Base-by-base conservation (phyloP, 1,140 invertebrate species). In the Bactericera cockerelli region DNA sequence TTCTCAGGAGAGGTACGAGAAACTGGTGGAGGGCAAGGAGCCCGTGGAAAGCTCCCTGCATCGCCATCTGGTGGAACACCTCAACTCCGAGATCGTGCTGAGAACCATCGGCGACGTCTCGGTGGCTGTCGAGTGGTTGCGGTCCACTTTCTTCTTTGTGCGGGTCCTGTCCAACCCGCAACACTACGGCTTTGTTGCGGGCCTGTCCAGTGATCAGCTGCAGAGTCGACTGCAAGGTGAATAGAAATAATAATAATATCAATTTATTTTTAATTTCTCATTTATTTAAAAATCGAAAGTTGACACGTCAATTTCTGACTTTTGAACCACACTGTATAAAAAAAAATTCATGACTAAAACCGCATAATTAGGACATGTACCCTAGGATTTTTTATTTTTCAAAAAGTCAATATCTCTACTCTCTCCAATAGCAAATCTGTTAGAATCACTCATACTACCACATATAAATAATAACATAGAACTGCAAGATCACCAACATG, bases 31-130 rank as follows among this genome's bases (percentile, higher is more conserved):
- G 33, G 80, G 78, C n/a, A 72, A 67, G 25, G 73, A 78, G 61
- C 70, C 74, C 1, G 69, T 82, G 1, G 79, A 83, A 69, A 83
- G 78, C 59, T 81, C 78, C 65, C 71, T 90, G 11, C 86, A 89
- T 66, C 78, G 77, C 62, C 76, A 85, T 63, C 70, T 90, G 61
- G 75, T 79, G 2, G 86, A 89, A 68, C 84, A 89, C 69, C 67
- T 91, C 60, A 89, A 89, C 72, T 82, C 85, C 56, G 87, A 91
- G 73, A 81, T 87, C 31, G 83, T 84, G 1, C 68, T 89, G 8
- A 71, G 77, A 11, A 88, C 86, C 0, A 81, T 91, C 1, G 77
- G 74, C 14, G 81, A 86, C 65, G 71, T 87, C 1, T 74, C 77
- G n/a, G 76, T 82, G 14, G 84, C 84, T 19, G 77, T 88, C 61